Base-by-base conservation (phyloP, 1,140 invertebrate species). In the Drosophila pruinosa region DNA sequence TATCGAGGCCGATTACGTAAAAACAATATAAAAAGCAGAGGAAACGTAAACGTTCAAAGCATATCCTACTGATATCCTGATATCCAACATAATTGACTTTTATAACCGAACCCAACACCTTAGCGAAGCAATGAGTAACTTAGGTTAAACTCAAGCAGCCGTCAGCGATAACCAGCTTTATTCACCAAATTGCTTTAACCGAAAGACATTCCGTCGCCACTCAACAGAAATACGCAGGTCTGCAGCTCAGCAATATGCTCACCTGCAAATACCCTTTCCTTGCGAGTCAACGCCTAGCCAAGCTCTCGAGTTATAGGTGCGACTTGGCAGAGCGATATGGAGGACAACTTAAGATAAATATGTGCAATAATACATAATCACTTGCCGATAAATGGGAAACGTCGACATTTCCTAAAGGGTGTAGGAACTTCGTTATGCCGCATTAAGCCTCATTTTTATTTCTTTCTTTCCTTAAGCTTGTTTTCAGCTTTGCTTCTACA, bases 201-300 rank as follows among this genome's bases (percentile, higher is more conserved):
- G 48, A 75, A 75, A 72, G 72, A 75, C 72, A 72, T 75, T 72
- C 54, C 50, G 68, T 75, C 72, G 72, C 72, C 72, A 75, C 68
- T 75, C 54, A 61, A 47, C 39, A 58, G 41, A 50, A 57, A 48
- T 36, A 71, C 45, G 17, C 15, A 36, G 34, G 24, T 12, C n/a
- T 26, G 39, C 31, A 36, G 21, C 19, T 21, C 19, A 7, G 36
- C 34, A 47, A 24, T 24, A 36, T 41, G 64, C 45, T 41, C 24
- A 34, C 24, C 36, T 41, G 19, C 24, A 4, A 14, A 54, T 64
- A 64, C 38, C 15, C 61, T 64, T 24, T 48, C 22, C 22, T 7
- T 10, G 12, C 8, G 14, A 36, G 4, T 24, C n/a, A 53, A 53
- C 17, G 38, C 17, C 15, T 53, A 4, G 10, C 10, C 5, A 12